Evolutionary conservation across 2,888 invertebrate genomes (phyloP).

Genomic region (Melinopterus prodromus): DNA sequence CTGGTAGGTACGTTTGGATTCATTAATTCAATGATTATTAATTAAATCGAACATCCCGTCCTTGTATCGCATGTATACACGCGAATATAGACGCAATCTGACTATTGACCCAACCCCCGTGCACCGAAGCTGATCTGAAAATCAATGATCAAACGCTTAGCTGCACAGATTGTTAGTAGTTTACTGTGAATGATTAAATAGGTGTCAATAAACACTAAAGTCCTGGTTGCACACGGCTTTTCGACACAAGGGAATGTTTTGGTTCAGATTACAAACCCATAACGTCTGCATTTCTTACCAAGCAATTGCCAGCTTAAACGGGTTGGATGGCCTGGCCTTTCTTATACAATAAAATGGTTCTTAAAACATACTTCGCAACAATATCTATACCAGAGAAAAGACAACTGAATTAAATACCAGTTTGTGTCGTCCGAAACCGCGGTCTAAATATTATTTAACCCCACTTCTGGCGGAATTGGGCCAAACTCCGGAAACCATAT

Average conservation of each 20-base stretch:
- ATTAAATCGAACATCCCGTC: background rate
- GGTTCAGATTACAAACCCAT: too few relatives aligned
- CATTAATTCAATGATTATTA: background rate
- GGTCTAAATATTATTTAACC: conserved; percentile 1
- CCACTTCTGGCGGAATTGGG: conserved; percentile 9
- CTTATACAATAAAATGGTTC: background rate
- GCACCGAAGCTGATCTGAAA: background rate
- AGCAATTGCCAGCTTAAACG: too few relatives aligned
- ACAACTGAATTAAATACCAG: background rate
- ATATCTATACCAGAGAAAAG: background rate
- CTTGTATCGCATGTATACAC: background rate
- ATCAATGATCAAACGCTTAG: background rate
- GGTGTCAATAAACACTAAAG: too few relatives aligned
- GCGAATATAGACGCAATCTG: background rate
- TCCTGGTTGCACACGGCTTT: too few relatives aligned
- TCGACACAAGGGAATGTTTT: too few relatives aligned
- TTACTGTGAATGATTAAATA: too few relatives aligned
- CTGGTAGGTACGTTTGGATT: background rate
- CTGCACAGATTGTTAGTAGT: background rate
- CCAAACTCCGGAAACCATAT: conserved; percentile 26
- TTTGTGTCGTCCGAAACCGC: background rate
- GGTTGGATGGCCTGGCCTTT: too few relatives aligned
- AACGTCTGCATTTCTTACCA: too few relatives aligned
- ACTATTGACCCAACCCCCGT: background rate
- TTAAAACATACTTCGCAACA: background rate